Base-by-base conservation (phyloP, 2,113 vertebrate genomes). In the Scartelaos histophorus region DNA sequence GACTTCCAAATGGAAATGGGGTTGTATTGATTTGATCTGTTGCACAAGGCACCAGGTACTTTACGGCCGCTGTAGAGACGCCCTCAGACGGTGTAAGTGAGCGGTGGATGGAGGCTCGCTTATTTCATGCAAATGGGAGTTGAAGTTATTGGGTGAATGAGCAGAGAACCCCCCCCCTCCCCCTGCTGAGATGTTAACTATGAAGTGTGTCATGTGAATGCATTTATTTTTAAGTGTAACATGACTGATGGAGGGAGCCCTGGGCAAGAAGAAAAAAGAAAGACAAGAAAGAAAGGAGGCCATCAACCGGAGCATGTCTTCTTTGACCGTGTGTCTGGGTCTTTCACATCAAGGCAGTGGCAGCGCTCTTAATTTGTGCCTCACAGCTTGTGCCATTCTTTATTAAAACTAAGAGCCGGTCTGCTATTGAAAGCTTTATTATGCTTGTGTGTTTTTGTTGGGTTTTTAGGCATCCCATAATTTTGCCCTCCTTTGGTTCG, bases 181-280 rank as follows among this genome's bases (percentile, higher is more conserved):
- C 70, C 80, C 75, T 47, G 22, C 66, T 80, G 80, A 81, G 81
- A 83, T 67, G 70, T 87, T 83, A 71, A 84, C 69, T 58, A 66
- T 57, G 57, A 88, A 86, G 80, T 83, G 86, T 91, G 91, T 82
- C 90, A 85, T 66, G 79, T 74, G 82, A 81, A 69, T 68, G 77
- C 77, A 19, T 88, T 85, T 76, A 84, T 80, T 83, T 87, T 84
- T 69, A 82, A 89, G 84, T 74, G 70, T 19, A 1, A 69, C 51
- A 6, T n/a, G 53, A 54, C 12, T 62, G 75, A 82, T 72, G 74
- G 75, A 84, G 82, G 66, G 43, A 79, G 80, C 69, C 56, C 72
- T 57, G 68, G 75, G 70, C 67, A 45, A 64, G 79, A 80, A 51
- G 80, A 80, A 51, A 76, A 35, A 62, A 84, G 87, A 74, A 90